Base-by-base conservation (phyloP, 2,797 vertebrate genomes). In the Calcarius lapponicus region DNA sequence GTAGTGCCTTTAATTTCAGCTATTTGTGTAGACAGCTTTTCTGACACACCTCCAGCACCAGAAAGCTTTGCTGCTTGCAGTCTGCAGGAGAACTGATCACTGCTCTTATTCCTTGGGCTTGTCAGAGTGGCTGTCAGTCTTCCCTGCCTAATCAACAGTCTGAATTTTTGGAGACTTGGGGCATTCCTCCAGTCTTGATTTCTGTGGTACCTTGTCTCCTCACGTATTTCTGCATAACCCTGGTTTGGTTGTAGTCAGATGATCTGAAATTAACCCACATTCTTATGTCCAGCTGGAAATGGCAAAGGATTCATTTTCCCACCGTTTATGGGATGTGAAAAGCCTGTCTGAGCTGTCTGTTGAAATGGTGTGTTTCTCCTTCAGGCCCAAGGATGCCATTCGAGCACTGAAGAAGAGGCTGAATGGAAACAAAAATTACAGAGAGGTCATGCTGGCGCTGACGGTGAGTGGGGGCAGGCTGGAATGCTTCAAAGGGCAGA, bases 361-460 rank as follows among this genome's bases (percentile, higher is more conserved):
- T 88, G 25, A 83, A 67, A 34, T 9, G 31, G 6, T 81, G 8
- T 92, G 26, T 93, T 94, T 96, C 85, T 86, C 67, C 71, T 93
- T 64, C 94, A 99, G 99, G 73, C 99, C 99, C 72, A 99, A 99
- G 97, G 99, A 99, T 96, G 99, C 99, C 67, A 99, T 99, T 78
- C 98, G 98, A 93, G 99, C 99, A 2, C 98, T 99, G 81, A 99
- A 99, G 98, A 99, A 99, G 97, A 98, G 99, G 81, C 98, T 99
- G 76, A 99, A 98, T 31, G 99, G 99, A 87, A 99, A 99, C 98
- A 98, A 98, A 95, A 99, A 99, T 97, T 99, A 99, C 95, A 98
- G 99, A 93, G 99, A 99, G 95, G 99, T 99, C 94, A 99, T 99
- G 99, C 95, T 99, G 96, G 98, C 99, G 1, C 97, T 99, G 95